Percentiles rank a stretch among this genome's conserved stretches.
phyloP scores from a whole-genome alignment of 2,888 invertebrate genomes.

The Megalurothrips usitatus region DNA sequence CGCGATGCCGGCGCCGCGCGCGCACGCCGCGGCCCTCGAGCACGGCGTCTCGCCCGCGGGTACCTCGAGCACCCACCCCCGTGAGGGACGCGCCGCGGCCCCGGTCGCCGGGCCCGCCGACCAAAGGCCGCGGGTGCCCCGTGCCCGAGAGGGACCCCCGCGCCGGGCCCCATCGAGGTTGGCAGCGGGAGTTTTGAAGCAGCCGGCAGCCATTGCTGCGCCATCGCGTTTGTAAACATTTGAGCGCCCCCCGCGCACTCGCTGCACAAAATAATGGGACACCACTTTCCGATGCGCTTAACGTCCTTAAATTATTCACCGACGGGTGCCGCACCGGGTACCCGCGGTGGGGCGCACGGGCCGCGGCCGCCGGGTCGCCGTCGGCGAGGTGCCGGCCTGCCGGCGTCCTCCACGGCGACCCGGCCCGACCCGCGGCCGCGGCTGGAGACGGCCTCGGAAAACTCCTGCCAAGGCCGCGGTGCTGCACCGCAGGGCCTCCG shows the following conservation, averaged over 20 bases:
- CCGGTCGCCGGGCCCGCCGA: background rate
- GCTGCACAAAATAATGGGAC: conserved; percentile 47
- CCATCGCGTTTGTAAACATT: conserved; percentile 46
- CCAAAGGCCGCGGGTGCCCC: conserved; percentile 48
- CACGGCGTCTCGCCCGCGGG: background rate
- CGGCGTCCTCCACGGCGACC: conserved; percentile 42
- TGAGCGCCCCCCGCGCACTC: conserved; percentile 35
- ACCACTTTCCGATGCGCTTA: no score
- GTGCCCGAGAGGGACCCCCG: conserved; percentile 53
- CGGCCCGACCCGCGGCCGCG: conserved; percentile 41
- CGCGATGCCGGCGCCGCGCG: background rate
- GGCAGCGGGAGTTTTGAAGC: conserved; percentile 47
- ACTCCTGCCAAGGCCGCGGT: background rate
- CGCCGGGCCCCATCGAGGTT: conserved; percentile 56
- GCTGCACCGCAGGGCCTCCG: background rate
- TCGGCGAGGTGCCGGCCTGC: background rate
- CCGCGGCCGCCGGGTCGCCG: background rate
- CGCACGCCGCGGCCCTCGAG: background rate
- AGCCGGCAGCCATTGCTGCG: conserved; percentile 50
- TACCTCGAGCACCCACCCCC: background rate
- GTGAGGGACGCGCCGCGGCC: background rate
- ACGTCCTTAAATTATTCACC: no score
- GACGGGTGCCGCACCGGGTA: no score
- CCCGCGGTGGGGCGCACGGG: background rate
- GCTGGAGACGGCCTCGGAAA: background rate